Evolutionary conservation across 2,113 vertebrate genomes (phyloP).

Genomic region (Romanogobio albipinnatus): DNA sequence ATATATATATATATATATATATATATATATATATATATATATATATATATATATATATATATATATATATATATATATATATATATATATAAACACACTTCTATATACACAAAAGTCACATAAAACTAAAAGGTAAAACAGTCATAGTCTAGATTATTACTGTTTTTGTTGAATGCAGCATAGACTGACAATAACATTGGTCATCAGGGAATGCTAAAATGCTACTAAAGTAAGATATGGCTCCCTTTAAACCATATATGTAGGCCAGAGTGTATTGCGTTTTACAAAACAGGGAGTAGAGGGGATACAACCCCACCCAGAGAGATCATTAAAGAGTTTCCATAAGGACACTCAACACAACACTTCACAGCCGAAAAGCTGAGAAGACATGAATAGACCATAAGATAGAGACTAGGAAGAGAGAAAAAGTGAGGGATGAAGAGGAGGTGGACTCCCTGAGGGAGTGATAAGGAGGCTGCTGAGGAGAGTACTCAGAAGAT

Average conservation of each 20-base stretch:
- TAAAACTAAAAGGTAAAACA: too few relatives aligned
- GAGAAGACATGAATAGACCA: constrained; percentile 6
- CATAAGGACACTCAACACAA: neutral
- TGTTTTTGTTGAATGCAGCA: too few relatives aligned
- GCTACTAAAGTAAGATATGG: too few relatives aligned
- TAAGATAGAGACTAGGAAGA: neutral
- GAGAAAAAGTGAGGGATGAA: neutral
- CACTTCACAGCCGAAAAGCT: constrained; percentile 29
- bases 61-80: too few relatives aligned
- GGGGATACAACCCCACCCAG: neutral
- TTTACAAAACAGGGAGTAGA: neutral
- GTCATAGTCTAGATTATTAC: too few relatives aligned
- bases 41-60: too few relatives aligned
- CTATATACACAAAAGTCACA: too few relatives aligned
- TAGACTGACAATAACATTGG: too few relatives aligned
- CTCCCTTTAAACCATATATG: neutral
- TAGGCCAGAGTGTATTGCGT: neutral
- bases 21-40: too few relatives aligned
- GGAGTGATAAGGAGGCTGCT: constrained; percentile 1
- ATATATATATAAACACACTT: too few relatives aligned
- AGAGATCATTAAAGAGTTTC: constrained; percentile 25
- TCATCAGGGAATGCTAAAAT: too few relatives aligned
- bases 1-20: too few relatives aligned
- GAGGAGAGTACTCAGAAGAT: constrained; percentile 48
- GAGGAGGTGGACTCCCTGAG: neutral